Evolutionary conservation across 1,140 invertebrate genomes (phyloP).

Genomic region (Drosophila burlai): DNA sequence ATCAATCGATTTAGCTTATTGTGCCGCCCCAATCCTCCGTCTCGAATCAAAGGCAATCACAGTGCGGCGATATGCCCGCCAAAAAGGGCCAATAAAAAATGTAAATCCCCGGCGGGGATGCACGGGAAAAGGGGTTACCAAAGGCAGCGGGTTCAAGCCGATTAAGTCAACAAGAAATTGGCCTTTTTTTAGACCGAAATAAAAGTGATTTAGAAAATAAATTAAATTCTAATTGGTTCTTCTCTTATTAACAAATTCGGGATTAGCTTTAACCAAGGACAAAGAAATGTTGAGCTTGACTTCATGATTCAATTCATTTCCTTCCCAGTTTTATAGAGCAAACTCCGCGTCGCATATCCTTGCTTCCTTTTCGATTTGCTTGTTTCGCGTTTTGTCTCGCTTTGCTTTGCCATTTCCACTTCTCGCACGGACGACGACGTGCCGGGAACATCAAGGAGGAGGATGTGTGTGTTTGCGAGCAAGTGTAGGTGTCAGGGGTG

Average conservation of each 20-base stretch:
- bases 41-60: constrained; percentile 60
- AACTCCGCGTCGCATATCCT: not conserved
- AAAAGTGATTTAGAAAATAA: not conserved
- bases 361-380: constrained; percentile 18
- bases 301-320: not conserved
- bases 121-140: not conserved
- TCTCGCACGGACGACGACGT: constrained; percentile 58
- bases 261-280: not conserved
- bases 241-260: not conserved
- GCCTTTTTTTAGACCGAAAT: not conserved
- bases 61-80: constrained; percentile 41
- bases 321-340: not conserved
- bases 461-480: constrained; percentile 12
- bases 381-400: constrained; percentile 70
- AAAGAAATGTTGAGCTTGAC: not conserved
- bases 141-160: not conserved
- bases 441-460: constrained; percentile 28
- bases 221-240: not conserved
- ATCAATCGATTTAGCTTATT: constrained; percentile 75
- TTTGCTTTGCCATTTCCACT: constrained; percentile 46
- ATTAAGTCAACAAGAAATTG: not conserved
- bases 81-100: constrained; percentile 67
- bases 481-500: constrained; percentile 78
- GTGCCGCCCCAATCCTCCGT: constrained; percentile 1
- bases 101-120: constrained; percentile 27